phyloP scores from a whole-genome alignment of 2,888 invertebrate genomes.

The Drosophila borealis region DNA sequence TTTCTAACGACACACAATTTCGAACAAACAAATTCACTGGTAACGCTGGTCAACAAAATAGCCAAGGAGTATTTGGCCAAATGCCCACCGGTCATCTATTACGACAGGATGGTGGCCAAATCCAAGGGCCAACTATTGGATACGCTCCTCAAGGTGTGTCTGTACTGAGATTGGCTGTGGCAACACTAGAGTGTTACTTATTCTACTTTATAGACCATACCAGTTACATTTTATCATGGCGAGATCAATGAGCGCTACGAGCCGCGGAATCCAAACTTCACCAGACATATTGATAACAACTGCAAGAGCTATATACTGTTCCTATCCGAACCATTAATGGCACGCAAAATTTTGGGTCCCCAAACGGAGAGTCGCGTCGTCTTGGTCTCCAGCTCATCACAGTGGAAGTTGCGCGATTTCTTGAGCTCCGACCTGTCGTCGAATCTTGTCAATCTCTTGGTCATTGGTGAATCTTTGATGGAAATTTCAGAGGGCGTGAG shows the following conservation, averaged over 20 bases:
- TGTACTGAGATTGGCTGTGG: neutral
- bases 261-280: conserved; percentile 83
- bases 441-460: conserved; percentile 89
- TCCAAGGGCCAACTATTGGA: conserved; percentile 87
- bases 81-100: conserved; percentile 89
- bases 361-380: conserved; percentile 88
- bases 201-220: conserved; percentile 77
- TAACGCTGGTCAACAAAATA: conserved; percentile 87
- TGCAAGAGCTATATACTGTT: conserved; percentile 90
- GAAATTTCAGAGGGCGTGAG: conserved; percentile 85
- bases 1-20: conserved; percentile 84
- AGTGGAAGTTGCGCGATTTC: conserved; percentile 91
- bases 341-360: conserved; percentile 87
- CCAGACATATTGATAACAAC: conserved; percentile 83
- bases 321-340: conserved; percentile 87
- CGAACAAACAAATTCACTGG: conserved; percentile 87
- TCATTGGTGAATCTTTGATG: conserved; percentile 89
- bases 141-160: conserved; percentile 85
- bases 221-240: conserved; percentile 88
- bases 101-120: conserved; percentile 87
- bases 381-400: conserved; percentile 89
- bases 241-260: conserved; percentile 86
- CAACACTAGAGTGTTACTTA: neutral
- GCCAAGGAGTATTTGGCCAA: conserved; percentile 87
- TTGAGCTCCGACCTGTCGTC: conserved; percentile 87